Evolutionary conservation across 2,888 invertebrate genomes (phyloP), one percentile per base, ranked within the genome.

Genomic region (Ramazzottius varieornatus): DNA sequence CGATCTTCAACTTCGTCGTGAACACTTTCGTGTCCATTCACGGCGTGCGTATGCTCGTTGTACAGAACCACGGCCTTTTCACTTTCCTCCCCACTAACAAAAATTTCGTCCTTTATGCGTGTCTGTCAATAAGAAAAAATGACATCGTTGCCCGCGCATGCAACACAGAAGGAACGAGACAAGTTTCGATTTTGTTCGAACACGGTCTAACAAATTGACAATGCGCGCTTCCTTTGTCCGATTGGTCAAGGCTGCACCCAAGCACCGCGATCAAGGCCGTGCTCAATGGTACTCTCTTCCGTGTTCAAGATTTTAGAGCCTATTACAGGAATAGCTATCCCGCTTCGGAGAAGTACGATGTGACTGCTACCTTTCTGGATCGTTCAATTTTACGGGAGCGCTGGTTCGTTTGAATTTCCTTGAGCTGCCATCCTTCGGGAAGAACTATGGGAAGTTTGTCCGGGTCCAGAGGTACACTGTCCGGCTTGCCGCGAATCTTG

Each of bases 401-500:
- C 54, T 54, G 54, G 29, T 54, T 54, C 4, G 54, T 54, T 29
- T 54, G 54, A 54, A 54, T 54, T 24, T 54, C 54, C 54, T 29
- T 16, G n/a, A 54, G 54, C 29, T 54, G n/a, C 54, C 54, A 54
- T 13, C 54, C 54, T 8, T 54, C 54, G 16, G 54, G 54, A 4
- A 54, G 54, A 8, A 8, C 24, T 4, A 54, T 29, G n/a, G 54
- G 54, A 8, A 54, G 54, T 16, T 54, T 54, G 54, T 24, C 4
- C 16, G 54, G 54, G 24, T 54, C 54, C 54, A 54, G 54, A 4
- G 54, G 54, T 4, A 54, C 54, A 24, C 29, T 54, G 29, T 54
- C 54, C 20, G 54, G 54, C 54, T 54, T 54, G 54, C 54, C 54
- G 29, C 54, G 54, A 24, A 54, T 54, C 54, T 54, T 54, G n/a